These are phyloP conservation scores for Loriculus beryllinus DNA, from an alignment of 2,797 vertebrate genomes.

Conservation along the genomic window DNA sequence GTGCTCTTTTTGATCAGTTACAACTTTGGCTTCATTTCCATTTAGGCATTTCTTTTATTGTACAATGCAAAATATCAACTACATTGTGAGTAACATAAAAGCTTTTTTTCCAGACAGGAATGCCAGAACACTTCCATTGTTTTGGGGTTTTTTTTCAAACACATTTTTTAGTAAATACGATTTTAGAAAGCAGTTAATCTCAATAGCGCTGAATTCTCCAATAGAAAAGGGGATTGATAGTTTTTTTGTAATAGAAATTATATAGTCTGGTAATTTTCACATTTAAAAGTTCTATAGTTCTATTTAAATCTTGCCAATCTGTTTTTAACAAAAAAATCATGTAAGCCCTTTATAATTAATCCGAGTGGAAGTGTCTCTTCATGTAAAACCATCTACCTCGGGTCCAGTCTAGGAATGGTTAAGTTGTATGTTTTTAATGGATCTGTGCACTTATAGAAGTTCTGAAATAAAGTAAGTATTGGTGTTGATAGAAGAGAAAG, in stretches of 20 bases:
- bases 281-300: neutral
- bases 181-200: conserved; percentile 1
- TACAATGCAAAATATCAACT: conserved; percentile 23
- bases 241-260: neutral
- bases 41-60: neutral
- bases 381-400: neutral
- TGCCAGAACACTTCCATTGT: neutral
- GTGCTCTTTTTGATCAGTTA: conserved; percentile 39
- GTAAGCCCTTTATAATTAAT: neutral
- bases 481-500: neutral
- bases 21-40: conserved; percentile 9
- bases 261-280: neutral
- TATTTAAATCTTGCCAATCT: neutral
- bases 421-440: neutral
- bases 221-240: neutral
- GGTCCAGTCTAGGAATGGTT: neutral
- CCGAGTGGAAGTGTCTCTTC: neutral
- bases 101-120: neutral
- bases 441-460: neutral
- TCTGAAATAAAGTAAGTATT: neutral
- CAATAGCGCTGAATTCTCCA: neutral
- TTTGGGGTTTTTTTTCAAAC: neutral
- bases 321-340: neutral
- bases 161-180: neutral
- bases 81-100: conserved; percentile 12